A percentile compares a stretch with the other conserved stretches of the same genome.
Evolutionary conservation across 2,113 vertebrate genomes (phyloP).

Genomic region (Acrocephalus arundinaceus): DNA sequence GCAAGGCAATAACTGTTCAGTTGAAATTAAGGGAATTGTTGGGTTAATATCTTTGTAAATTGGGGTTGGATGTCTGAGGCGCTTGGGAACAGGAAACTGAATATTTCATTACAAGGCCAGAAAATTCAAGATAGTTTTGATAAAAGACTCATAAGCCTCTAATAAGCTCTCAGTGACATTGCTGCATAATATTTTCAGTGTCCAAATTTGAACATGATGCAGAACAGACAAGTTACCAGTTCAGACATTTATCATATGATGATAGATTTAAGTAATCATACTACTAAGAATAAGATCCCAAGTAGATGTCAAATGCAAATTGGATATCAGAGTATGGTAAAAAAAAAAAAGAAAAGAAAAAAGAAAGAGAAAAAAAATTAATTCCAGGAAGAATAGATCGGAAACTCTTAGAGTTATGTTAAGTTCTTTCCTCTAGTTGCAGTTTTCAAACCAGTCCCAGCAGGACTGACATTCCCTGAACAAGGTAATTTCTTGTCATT

Average conservation of each 20-base stretch:
- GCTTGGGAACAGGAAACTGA: neutral
- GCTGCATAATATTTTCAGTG: neutral
- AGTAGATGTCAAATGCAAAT: neutral
- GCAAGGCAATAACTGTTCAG: constrained; percentile 44
- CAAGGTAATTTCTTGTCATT: neutral
- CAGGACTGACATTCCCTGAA: neutral
- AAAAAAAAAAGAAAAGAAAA: neutral
- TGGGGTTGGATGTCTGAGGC: neutral
- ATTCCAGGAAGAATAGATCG: neutral
- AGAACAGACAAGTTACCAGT: neutral
- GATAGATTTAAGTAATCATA: neutral
- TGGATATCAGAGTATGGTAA: neutral
- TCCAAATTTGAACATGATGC: neutral
- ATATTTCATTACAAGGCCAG: neutral
- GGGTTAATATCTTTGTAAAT: constrained; percentile 67
- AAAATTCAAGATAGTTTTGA: neutral
- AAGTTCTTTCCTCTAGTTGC: neutral
- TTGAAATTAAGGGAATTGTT: constrained; percentile 70
- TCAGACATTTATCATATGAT: neutral
- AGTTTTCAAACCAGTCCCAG: neutral
- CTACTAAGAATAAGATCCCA: neutral
- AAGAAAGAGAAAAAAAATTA: neutral
- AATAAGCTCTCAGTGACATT: neutral
- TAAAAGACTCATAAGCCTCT: neutral
- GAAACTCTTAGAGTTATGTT: neutral